These are phyloP conservation scores for Sus cebifrons DNA, from an alignment of 2,797 vertebrate species.

Conservation along the genomic window DNA sequence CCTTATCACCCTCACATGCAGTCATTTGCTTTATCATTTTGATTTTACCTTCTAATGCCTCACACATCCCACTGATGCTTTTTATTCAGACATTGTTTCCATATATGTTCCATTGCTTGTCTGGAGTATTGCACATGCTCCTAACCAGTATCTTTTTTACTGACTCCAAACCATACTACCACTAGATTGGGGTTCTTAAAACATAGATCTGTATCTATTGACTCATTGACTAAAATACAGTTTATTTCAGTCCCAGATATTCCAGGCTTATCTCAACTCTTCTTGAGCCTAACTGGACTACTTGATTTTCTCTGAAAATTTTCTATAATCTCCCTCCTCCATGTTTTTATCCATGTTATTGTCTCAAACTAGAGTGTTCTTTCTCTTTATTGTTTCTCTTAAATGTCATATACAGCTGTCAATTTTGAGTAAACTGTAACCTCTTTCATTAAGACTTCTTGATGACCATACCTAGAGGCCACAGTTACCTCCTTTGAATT, in stretches of 20 bases:
- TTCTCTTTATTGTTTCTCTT: conserved; percentile 21
- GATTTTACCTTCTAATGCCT: conserved; percentile 6
- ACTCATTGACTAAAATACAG: not conserved
- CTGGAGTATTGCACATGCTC: not conserved
- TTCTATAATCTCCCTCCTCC: not conserved
- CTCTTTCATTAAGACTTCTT: not conserved
- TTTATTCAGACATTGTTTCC: not conserved
- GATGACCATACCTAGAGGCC: not conserved
- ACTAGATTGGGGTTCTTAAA: not conserved
- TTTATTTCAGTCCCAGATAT: not conserved
- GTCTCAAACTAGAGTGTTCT: not conserved
- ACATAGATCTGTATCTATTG: not conserved
- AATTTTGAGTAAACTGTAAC: not conserved
- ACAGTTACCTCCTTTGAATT: not conserved
- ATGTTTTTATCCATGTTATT: not conserved
- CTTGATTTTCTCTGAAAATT: conserved; percentile 24
- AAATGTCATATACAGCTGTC: not conserved
- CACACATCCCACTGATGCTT: not conserved
- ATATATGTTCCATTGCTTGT: not conserved
- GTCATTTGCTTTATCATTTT: conserved; percentile 24
- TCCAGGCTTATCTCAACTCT: not conserved
- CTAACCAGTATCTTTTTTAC: not conserved
- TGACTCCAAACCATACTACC: not conserved
- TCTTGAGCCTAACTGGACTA: not conserved
- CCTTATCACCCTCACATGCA: not conserved